Evolutionary conservation across 2,113 vertebrate species (phyloP).

Genomic region (Thymallus thymallus): DNA sequence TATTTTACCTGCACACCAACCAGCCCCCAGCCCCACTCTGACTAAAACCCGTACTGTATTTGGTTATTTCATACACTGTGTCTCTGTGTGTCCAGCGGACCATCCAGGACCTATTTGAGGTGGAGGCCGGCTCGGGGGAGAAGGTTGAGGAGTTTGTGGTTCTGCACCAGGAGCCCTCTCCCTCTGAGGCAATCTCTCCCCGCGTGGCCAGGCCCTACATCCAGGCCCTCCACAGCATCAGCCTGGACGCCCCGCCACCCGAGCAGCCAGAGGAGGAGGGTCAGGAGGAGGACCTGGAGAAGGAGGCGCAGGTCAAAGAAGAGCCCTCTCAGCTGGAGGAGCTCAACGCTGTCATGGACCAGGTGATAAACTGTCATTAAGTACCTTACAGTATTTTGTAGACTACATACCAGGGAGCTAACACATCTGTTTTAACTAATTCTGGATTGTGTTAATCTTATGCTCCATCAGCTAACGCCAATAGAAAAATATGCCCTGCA

Average conservation of each 20-base stretch:
- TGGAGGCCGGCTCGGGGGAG: conserved; percentile 84
- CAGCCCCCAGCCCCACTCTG: neutral
- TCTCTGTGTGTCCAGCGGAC: conserved; percentile 75
- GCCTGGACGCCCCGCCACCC: conserved; percentile 61
- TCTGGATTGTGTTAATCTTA: neutral
- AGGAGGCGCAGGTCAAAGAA: conserved; percentile 54
- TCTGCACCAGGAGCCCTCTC: conserved; percentile 87
- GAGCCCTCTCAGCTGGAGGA: conserved; percentile 81
- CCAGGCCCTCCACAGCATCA: conserved; percentile 88
- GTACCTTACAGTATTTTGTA: neutral
- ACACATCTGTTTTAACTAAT: neutral
- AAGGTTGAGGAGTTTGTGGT: conserved; percentile 93
- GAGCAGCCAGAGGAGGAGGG: conserved; percentile 48
- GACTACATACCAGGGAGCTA: neutral
- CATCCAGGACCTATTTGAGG: conserved; percentile 92
- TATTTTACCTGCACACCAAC: neutral
- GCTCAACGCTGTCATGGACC: conserved; percentile 84
- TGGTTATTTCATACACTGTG: neutral
- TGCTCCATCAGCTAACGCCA: conserved; percentile 81
- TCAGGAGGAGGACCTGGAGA: conserved; percentile 51
- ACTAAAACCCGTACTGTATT: neutral
- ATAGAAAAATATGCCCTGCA: conserved; percentile 92
- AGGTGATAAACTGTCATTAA: conserved; percentile 69
- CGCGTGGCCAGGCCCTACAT: conserved; percentile 90
- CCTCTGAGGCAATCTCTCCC: conserved; percentile 86